These are phyloP conservation scores for Dolichopus griseipennis DNA, from an alignment of 2,888 invertebrate genomes.

Conservation along the genomic window DNA sequence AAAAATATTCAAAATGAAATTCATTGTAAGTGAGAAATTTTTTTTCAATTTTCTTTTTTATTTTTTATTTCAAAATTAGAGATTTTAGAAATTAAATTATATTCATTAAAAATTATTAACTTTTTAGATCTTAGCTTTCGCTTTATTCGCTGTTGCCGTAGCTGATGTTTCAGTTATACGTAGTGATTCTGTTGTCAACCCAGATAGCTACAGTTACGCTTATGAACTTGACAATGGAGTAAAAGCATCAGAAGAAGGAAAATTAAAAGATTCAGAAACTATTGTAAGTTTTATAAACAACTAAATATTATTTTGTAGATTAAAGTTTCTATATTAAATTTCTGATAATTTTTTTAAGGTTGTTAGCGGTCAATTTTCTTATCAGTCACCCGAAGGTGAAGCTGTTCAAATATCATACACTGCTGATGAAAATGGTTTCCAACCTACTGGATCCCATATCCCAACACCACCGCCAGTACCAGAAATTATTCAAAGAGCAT, in stretches of 20 bases:
- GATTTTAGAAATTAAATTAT: too few relatives aligned
- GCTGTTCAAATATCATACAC: conserved; percentile 53
- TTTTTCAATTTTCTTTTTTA: too few relatives aligned
- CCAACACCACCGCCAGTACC: conserved; percentile 59
- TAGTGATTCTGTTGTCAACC: conserved; percentile 29
- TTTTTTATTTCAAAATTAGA: too few relatives aligned
- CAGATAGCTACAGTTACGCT: conserved; percentile 29
- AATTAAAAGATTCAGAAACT: conserved; percentile 21
- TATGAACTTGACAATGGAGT: conserved; percentile 29
- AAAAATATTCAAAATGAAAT: too few relatives aligned
- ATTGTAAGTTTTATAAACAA: conserved; percentile 22
- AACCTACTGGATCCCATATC: conserved; percentile 46
- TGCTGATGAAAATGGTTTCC: conserved; percentile 63
- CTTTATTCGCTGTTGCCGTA: conserved; percentile 29
- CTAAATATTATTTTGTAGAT: too few relatives aligned
- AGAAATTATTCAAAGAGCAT: conserved; percentile 55
- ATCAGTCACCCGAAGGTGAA: conserved; percentile 54
- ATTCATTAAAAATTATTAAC: too few relatives aligned
- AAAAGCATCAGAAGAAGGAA: conserved; percentile 27
- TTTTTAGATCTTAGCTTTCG: conserved; percentile 12
- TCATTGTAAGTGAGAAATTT: too few relatives aligned
- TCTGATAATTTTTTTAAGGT: conserved; percentile 32
- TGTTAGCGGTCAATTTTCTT: conserved; percentile 55
- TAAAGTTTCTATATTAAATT: too few relatives aligned
- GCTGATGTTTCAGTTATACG: conserved; percentile 28